Evolutionary conservation across 2,797 vertebrate species (phyloP).

Genomic region (Delichon dasypus): DNA sequence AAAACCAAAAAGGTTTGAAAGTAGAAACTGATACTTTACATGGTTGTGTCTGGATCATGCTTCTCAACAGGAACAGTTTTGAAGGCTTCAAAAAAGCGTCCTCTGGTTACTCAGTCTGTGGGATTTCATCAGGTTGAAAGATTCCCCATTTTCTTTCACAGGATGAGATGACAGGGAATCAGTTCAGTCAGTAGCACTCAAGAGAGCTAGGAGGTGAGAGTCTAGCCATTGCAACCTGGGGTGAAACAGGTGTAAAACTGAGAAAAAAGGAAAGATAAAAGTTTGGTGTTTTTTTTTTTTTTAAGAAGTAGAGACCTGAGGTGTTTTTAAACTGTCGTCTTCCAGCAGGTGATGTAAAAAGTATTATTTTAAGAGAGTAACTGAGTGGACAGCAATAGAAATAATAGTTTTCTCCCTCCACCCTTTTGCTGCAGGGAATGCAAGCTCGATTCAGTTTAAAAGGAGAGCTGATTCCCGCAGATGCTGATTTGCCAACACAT

Average conservation of each 20-base stretch:
- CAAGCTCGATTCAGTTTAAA: conserved; percentile 93
- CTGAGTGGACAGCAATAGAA: neutral
- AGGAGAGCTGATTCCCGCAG: conserved; percentile 86
- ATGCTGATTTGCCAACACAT: conserved; percentile 89
- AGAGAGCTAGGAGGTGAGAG: neutral
- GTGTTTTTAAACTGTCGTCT: neutral
- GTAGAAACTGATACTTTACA: neutral
- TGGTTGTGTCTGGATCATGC: neutral
- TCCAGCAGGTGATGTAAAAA: neutral
- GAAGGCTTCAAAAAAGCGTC: neutral
- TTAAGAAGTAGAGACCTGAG: neutral
- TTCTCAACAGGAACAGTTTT: neutral
- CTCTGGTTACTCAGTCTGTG: neutral
- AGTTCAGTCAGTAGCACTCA: neutral
- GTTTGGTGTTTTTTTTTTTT: neutral
- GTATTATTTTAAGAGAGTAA: neutral
- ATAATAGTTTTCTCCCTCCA: neutral
- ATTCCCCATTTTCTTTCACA: neutral
- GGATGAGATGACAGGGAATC: neutral
- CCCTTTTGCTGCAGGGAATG: conserved; percentile 83
- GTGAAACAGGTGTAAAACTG: neutral
- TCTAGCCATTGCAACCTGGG: neutral
- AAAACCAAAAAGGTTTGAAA: conserved; percentile 85
- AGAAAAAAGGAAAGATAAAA: neutral
- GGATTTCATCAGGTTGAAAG: neutral